Evolutionary conservation across 2,797 vertebrate genomes (phyloP), one percentile per base, ranked within the genome.

Genomic region (Zalophus californianus): DNA sequence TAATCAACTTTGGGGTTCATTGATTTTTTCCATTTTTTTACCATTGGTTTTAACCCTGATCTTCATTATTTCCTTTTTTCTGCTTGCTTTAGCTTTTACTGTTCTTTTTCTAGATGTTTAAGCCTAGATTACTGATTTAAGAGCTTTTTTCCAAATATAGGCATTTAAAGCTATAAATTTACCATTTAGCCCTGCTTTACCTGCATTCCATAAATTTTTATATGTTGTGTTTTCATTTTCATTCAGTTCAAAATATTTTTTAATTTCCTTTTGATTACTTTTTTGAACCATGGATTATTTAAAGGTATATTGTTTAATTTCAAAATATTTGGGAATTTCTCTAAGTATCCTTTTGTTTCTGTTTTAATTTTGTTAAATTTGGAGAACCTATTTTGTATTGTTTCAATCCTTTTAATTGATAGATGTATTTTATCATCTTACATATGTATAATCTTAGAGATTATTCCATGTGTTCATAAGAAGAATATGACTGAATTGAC

Each of bases 171-270:
- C 32, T 92, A 14, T 70, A 84, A 23, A 32, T 92, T 88, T 38
- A 41, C 56, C 13, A 41, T 20, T 73, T 73, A 79, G 7, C 70
- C 75, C 60, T 85, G 27, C 32, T 94, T 64, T 78, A 78, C 14
- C 54, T 84, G 32, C 14, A 89, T 73, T 52, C 54, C 56, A 41
- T 66, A 80, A 64, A 48, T 73, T 92, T 85, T 41, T 85, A 32
- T n/a, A 54, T 79, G 35, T 38, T 56, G 18, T 64, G 41, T 73
- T 89, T 94, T 85, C 27, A 85, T 92, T 89, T 93, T 95, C 27
- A 72, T 82, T 92, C 29, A 60, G 21, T 54, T 75, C 20, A 93
- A 86, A 96, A 38, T 38, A 62, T 64, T 93, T 89, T 70, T 44
- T 48, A 62, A 48, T 52, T 96, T 72, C 21, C 6, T 86, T 56